Conservation (phyloP, 37 sponge, comb jelly and placozoan species). For the Axinella damicornis region DNA sequence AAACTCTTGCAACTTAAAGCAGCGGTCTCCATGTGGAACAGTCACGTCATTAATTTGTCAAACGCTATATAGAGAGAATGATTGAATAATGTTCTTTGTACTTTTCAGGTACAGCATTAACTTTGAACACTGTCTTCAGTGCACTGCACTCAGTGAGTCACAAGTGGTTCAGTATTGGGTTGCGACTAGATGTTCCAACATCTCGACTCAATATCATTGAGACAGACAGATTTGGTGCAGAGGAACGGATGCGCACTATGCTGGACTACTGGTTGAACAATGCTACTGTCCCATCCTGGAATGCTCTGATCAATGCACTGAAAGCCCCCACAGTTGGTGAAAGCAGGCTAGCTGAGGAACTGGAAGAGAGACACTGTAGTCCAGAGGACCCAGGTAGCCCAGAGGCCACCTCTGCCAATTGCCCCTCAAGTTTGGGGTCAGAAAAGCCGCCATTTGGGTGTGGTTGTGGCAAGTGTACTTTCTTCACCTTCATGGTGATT, state of each 20-base stretch:
- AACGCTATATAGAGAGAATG: no score
- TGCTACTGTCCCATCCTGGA: not conserved
- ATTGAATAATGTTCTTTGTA: no score
- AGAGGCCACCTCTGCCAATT: no score
- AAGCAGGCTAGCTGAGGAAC: not conserved
- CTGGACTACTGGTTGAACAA: conserved; percentile 15
- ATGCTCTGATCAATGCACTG: not conserved
- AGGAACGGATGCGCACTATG: not conserved
- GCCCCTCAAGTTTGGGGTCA: no score
- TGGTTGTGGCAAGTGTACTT: conserved; percentile 24
- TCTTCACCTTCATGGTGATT: not conserved
- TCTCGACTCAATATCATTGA: not conserved
- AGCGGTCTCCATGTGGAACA: no score
- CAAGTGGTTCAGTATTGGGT: conserved; percentile 22
- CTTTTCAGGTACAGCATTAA: no score
- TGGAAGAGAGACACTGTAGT: not conserved
- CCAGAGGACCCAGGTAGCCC: no score
- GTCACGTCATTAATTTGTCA: no score
- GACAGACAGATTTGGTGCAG: not conserved
- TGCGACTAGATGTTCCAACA: not conserved
- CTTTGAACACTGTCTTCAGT: not conserved
- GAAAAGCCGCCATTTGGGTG: not conserved
- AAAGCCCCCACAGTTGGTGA: conserved; percentile 12
- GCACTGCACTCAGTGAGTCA: not conserved
- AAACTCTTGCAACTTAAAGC: no score